Conservation (phyloP, 1,140 invertebrate species). For the Drosophila paulistorum region DNA sequence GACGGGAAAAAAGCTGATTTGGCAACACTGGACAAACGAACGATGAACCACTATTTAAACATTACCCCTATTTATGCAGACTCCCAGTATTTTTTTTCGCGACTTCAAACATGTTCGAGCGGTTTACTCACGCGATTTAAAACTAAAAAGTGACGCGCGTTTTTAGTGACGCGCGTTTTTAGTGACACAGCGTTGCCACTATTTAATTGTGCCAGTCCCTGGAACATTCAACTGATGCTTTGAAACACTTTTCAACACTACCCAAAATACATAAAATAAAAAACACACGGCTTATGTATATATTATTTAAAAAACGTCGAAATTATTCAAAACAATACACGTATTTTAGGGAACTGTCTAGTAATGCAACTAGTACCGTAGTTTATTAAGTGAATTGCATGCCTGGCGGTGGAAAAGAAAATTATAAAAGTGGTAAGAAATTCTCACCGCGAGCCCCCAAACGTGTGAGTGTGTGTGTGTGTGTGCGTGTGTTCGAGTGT, state of each 20-base stretch:
- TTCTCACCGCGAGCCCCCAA: slow-evolving; percentile 42
- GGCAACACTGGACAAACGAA: too few species aligned
- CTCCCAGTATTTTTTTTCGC: too few species aligned
- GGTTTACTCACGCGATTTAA: too few species aligned
- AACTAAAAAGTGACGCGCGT: too few species aligned
- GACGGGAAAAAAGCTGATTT: too few species aligned
- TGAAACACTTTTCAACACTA: slow-evolving; percentile 2
- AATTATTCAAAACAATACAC: slow-evolving; percentile 2
- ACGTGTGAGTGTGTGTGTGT: slow-evolving; percentile 45
- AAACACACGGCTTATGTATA: slow-evolving; percentile 2
- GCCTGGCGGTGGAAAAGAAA: slow-evolving; percentile 43
- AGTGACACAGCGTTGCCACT: too few species aligned
- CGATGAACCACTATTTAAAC: too few species aligned
- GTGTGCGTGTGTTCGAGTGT: slow-evolving; percentile 27
- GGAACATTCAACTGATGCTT: background rate
- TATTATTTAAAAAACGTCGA: background rate
- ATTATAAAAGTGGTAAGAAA: slow-evolving; percentile 66
- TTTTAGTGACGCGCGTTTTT: too few species aligned
- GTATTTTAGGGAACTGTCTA: background rate
- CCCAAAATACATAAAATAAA: slow-evolving; percentile 7
- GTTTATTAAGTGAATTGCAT: background rate
- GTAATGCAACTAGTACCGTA: background rate
- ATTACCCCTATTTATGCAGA: too few species aligned
- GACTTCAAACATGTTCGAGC: too few species aligned
- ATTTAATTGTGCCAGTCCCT: background rate